These are phyloP conservation scores for Orchesella cincta DNA, from an alignment of 1,140 invertebrate species.

Conservation along the genomic window DNA sequence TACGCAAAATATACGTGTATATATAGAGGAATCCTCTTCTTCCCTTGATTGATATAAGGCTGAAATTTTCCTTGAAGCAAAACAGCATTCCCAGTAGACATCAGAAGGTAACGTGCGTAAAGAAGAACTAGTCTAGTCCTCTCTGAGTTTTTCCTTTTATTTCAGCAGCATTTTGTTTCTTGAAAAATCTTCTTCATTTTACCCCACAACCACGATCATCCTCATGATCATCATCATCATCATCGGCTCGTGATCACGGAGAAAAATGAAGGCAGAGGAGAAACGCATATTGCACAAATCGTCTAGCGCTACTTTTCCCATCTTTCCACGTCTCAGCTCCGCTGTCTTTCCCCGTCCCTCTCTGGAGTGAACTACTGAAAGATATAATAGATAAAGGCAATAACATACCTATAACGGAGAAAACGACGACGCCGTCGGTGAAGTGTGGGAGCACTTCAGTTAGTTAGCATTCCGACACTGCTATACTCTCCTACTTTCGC, in stretches of 20 bases:
- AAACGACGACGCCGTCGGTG: not conserved
- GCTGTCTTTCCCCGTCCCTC: not conserved
- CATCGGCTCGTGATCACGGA: not conserved
- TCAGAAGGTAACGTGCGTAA: not conserved
- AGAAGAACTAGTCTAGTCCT: not conserved
- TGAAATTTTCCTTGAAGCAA: not conserved
- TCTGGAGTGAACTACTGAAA: constrained; percentile 5
- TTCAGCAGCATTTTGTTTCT: not conserved
- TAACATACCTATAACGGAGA: not conserved
- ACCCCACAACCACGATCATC: not conserved
- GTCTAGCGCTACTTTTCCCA: constrained; percentile 7
- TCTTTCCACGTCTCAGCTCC: not conserved
- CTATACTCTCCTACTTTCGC: not conserved
- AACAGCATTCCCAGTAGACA: not conserved
- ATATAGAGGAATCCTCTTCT: no score
- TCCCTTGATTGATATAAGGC: no score
- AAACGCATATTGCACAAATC: constrained; percentile 6
- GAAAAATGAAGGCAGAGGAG: constrained; percentile 6
- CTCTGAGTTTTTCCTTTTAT: not conserved
- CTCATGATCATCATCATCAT: not conserved
- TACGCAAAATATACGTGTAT: no score
- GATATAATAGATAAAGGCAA: constrained; percentile 27
- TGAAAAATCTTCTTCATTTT: not conserved
- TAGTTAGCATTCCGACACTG: constrained; percentile 15
- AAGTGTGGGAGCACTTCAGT: constrained; percentile 15